phyloP scores from a whole-genome alignment of 2,113 vertebrate species.

The Corydoras sp. region DNA sequence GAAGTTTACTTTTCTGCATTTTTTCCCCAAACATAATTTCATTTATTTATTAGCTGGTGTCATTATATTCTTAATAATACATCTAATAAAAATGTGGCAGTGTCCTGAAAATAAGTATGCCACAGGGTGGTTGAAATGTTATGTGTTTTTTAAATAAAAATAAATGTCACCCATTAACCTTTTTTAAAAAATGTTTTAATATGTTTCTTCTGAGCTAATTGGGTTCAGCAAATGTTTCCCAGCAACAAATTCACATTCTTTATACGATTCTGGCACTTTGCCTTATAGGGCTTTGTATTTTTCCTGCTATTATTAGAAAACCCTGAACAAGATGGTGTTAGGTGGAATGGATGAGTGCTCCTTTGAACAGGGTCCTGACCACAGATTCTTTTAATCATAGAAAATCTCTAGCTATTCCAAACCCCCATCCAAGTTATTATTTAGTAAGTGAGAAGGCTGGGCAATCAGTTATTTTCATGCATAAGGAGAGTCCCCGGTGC shows the following conservation, averaged over 20 bases:
- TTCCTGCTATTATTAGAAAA: neutral
- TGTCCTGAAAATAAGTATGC: too few species aligned
- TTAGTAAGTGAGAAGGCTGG: neutral
- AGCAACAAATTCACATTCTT: neutral
- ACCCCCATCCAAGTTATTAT: neutral
- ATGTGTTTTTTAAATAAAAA: neutral
- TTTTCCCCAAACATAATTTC: too few species aligned
- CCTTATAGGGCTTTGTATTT: neutral
- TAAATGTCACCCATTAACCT: neutral
- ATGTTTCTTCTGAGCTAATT: neutral
- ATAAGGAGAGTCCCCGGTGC: neutral
- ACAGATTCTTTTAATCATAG: slow-evolving; percentile 4
- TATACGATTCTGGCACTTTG: neutral
- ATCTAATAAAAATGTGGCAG: too few species aligned
- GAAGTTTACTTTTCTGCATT: too few species aligned
- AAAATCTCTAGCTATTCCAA: neutral
- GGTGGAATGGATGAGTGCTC: neutral
- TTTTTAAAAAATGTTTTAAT: too few species aligned
- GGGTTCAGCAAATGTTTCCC: too few species aligned
- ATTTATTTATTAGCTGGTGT: too few species aligned
- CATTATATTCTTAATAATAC: too few species aligned
- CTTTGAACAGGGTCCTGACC: neutral
- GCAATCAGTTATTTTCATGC: neutral
- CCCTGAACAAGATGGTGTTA: neutral
- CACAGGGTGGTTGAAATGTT: neutral